Conservation (phyloP, 2,113 vertebrate species). For the Sylvia atricapilla region DNA sequence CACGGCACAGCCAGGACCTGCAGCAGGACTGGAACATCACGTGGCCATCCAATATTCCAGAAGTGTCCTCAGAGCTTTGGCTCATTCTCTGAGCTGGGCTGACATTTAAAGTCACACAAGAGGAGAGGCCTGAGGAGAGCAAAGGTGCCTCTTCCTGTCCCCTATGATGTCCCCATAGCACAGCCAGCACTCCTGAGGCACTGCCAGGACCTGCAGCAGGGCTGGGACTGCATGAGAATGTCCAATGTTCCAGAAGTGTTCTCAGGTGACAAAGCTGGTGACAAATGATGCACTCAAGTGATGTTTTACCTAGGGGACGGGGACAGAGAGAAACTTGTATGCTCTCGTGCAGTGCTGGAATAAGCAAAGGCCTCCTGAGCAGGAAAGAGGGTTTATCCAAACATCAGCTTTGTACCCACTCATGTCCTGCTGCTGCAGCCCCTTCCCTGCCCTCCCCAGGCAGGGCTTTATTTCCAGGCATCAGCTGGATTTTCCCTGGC, state of each 20-base stretch:
- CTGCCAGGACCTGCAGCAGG: accelerated
- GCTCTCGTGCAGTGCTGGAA: background rate
- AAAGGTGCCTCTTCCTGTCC: too few relatives aligned
- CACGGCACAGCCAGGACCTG: background rate
- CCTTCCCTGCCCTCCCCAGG: too few relatives aligned
- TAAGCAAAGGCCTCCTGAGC: background rate
- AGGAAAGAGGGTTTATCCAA: background rate
- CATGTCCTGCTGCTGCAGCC: background rate
- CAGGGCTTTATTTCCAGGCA: background rate
- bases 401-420: background rate
- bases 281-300: background rate
- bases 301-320: accelerated
- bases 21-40: too few relatives aligned
- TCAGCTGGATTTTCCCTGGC: background rate
- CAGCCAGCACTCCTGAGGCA: accelerated
- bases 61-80: too few relatives aligned
- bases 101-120: too few relatives aligned
- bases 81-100: too few relatives aligned
- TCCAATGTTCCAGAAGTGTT: background rate
- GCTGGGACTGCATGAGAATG: accelerated
- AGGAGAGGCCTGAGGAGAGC: too few relatives aligned
- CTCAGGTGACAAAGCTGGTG: background rate
- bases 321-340: background rate
- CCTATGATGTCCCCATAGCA: too few relatives aligned
- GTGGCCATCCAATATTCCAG: too few relatives aligned